These are phyloP conservation scores for Tenthredo scrophulariae DNA, from an alignment of 2,888 invertebrate species.

Conservation along the genomic window DNA sequence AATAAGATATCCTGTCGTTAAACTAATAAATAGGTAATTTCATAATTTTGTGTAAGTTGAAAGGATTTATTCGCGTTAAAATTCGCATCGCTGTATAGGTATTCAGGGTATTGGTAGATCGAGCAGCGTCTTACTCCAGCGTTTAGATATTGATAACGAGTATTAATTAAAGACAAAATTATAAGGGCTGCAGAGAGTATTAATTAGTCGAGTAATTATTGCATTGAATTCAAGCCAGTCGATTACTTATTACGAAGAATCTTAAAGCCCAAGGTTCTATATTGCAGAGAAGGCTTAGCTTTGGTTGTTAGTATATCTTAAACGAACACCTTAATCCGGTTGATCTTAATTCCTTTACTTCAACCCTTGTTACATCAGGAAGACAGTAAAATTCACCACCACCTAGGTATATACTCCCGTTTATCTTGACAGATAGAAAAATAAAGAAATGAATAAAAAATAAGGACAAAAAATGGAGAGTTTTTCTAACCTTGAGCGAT, in stretches of 20 bases:
- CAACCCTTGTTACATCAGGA: background rate
- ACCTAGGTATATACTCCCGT: background rate
- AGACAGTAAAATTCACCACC: background rate
- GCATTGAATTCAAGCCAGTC: background rate
- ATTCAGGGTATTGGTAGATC: background rate
- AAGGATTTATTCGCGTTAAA: background rate
- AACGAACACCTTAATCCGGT: background rate
- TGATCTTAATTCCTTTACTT: background rate
- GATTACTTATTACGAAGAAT: constrained; percentile 25
- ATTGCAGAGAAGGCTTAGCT: background rate
- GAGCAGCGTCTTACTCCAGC: background rate
- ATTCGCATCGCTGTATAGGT: background rate
- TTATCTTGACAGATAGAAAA: background rate
- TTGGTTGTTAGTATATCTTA: constrained; percentile 15
- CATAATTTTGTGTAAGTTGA: background rate
- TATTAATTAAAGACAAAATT: background rate
- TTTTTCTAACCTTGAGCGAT: background rate
- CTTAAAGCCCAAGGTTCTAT: background rate
- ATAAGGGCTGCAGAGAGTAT: background rate
- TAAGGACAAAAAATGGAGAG: background rate
- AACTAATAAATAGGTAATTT: background rate
- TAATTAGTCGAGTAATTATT: constrained; percentile 34
- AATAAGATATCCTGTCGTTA: constrained; percentile 6
- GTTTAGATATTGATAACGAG: background rate
- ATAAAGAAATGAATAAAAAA: background rate